Conservation (phyloP, 2,888 invertebrate species). For the Agrotis puta region DNA sequence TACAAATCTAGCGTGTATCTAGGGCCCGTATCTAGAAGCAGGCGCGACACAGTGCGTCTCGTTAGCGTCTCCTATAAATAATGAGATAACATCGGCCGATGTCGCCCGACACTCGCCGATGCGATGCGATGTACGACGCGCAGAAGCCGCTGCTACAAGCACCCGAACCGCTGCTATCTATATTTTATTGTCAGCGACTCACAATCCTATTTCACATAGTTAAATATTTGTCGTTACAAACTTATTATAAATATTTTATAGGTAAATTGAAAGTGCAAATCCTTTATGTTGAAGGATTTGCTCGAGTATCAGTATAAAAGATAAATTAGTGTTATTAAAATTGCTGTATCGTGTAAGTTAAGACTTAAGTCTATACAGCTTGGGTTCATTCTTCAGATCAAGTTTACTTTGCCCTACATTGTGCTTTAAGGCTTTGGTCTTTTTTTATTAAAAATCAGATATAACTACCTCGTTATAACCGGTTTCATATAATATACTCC, state of each 20-base stretch:
- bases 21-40: constrained; percentile 68
- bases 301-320: not conserved
- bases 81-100: constrained; percentile 79
- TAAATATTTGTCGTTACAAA: constrained; percentile 28
- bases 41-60: constrained; percentile 75
- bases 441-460: constrained; percentile 22
- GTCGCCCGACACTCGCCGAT: constrained; percentile 69
- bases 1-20: constrained; percentile 70
- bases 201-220: constrained; percentile 27
- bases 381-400: constrained; percentile 1
- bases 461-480: constrained; percentile 29
- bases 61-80: constrained; percentile 85
- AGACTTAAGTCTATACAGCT: not conserved
- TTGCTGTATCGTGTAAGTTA: not conserved
- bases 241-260: not conserved
- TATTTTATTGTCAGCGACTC: constrained; percentile 44
- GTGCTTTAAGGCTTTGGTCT: not conserved
- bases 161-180: constrained; percentile 47
- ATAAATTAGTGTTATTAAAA: not conserved
- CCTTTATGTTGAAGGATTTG: not conserved
- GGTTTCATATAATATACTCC: constrained; percentile 10
- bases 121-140: constrained; percentile 52
- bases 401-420: not conserved
- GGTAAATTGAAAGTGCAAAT: constrained; percentile 3
- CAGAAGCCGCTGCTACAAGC: constrained; percentile 45